Evolutionary conservation across 2,888 invertebrate species (phyloP).

Genomic region (Aelia acuminata): DNA sequence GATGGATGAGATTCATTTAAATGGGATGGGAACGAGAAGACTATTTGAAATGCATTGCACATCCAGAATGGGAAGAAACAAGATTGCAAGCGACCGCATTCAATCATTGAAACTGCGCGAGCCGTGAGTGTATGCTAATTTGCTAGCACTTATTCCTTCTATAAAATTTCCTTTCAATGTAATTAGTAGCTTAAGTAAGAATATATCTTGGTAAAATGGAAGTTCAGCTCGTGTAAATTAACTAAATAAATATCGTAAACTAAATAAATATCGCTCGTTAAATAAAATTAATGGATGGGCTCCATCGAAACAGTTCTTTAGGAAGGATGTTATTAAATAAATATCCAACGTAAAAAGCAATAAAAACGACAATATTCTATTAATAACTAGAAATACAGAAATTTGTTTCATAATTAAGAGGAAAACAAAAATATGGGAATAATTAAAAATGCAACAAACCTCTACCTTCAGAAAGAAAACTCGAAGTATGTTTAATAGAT

Average conservation of each 20-base stretch:
- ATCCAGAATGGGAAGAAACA: slow-evolving; percentile 38
- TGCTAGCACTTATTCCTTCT: slow-evolving; percentile 3
- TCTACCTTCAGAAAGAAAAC: too few species aligned
- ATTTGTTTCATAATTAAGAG: too few species aligned
- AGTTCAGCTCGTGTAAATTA: neutral
- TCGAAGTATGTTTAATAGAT: too few species aligned
- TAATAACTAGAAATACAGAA: too few species aligned
- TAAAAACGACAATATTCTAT: too few species aligned
- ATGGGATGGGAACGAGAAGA: slow-evolving; percentile 1
- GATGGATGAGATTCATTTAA: slow-evolving; percentile 45
- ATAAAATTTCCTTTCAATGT: slow-evolving; percentile 6
- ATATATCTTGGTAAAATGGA: neutral
- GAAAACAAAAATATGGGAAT: too few species aligned
- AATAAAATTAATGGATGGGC: too few species aligned
- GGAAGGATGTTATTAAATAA: too few species aligned
- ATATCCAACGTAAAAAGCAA: too few species aligned
- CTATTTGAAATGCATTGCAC: slow-evolving; percentile 47
- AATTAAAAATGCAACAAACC: too few species aligned
- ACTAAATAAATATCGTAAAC: neutral
- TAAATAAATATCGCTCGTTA: neutral
- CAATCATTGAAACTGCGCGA: slow-evolving; percentile 31
- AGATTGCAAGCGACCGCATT: slow-evolving; percentile 34
- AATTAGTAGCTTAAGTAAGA: neutral
- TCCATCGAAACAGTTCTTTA: too few species aligned
- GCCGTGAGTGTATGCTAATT: slow-evolving; percentile 35